A percentile compares a stretch with the other conserved stretches of the same genome.
These are phyloP conservation scores for Andrena chrysosceles DNA, from an alignment of 2,888 invertebrate genomes.

Conservation along the genomic window DNA sequence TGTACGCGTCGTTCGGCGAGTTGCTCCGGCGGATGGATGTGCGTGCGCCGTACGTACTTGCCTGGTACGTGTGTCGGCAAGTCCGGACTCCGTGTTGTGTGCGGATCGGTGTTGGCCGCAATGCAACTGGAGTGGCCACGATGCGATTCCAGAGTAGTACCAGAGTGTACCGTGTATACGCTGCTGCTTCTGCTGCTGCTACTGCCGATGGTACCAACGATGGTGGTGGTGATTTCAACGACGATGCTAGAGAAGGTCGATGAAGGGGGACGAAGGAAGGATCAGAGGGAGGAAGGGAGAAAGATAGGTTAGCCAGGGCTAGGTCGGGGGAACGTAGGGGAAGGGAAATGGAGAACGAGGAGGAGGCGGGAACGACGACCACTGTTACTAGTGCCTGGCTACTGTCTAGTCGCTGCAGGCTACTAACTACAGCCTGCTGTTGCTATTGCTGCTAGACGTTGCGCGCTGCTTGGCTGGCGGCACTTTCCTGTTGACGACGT, in stretches of 20 bases:
- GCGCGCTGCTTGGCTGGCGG: slow-evolving; percentile 34
- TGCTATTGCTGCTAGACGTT: slow-evolving; percentile 59
- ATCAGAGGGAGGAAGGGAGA: slow-evolving; percentile 49
- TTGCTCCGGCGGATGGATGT: slow-evolving; percentile 34
- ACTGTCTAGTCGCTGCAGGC: slow-evolving; percentile 48
- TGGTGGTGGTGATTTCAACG: slow-evolving; percentile 78
- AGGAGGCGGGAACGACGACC: slow-evolving; percentile 30
- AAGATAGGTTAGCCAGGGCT: slow-evolving; percentile 32
- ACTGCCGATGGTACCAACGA: slow-evolving; percentile 70
- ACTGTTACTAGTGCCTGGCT: slow-evolving; percentile 47
- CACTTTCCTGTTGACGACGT: slow-evolving; percentile 51
- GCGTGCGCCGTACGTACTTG: slow-evolving; percentile 41
- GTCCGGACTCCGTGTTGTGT: slow-evolving; percentile 57
- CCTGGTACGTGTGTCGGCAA: slow-evolving; percentile 37
- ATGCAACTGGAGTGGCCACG: slow-evolving; percentile 79
- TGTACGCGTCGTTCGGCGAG: slow-evolving; percentile 57
- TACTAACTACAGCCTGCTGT: slow-evolving; percentile 32
- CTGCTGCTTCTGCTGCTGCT: slow-evolving; percentile 45
- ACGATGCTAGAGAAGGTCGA: slow-evolving; percentile 71
- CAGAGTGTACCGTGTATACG: slow-evolving; percentile 72
- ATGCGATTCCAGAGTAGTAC: slow-evolving; percentile 76
- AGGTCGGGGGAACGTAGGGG: slow-evolving; percentile 54
- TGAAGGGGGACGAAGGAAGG: slow-evolving; percentile 58
- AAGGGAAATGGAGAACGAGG: slow-evolving; percentile 66
- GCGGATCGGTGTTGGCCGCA: slow-evolving; percentile 75